Evolutionary conservation across 2,888 invertebrate genomes (phyloP).

Genomic region (Synergus itoensis): DNA sequence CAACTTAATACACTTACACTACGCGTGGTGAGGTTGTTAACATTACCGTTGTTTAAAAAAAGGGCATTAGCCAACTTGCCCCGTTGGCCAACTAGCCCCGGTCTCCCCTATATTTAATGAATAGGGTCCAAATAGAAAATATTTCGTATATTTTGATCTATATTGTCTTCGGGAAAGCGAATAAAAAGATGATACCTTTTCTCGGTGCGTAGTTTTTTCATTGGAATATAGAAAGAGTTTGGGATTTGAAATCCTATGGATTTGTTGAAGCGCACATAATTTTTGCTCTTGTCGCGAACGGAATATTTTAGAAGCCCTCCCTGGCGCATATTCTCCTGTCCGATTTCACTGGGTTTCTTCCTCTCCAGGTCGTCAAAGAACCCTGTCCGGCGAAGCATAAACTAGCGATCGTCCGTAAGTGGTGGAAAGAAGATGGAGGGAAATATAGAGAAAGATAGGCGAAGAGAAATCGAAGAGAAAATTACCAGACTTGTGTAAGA

Average conservation of each 20-base stretch:
- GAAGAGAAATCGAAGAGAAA: conserved; percentile 47
- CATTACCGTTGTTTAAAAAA: too few relatives aligned
- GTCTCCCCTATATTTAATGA: too few relatives aligned
- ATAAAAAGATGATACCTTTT: conserved; percentile 16
- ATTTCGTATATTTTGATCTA: too few relatives aligned
- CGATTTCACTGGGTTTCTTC: conserved; percentile 31
- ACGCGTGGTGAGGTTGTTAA: too few relatives aligned
- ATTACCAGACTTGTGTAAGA: conserved; percentile 34
- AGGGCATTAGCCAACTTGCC: too few relatives aligned
- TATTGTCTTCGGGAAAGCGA: background rate
- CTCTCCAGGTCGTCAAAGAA: conserved; percentile 40
- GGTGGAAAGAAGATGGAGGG: conserved; percentile 23
- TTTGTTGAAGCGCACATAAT: conserved; percentile 38
- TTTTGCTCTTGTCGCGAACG: conserved; percentile 37
- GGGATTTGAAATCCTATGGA: conserved; percentile 19
- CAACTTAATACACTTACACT: too few relatives aligned
- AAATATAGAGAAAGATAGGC: conserved; percentile 32
- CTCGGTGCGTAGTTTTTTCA: conserved; percentile 3
- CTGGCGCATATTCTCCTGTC: conserved; percentile 27
- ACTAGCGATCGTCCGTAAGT: conserved; percentile 44
- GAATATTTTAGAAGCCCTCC: conserved; percentile 48
- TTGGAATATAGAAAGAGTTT: conserved; percentile 11
- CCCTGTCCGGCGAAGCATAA: conserved; percentile 9
- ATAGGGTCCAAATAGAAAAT: too few relatives aligned
- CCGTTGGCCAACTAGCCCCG: too few relatives aligned